Base-by-base conservation (phyloP, 2,888 invertebrate species). In the Lasioglossum vierecki region DNA sequence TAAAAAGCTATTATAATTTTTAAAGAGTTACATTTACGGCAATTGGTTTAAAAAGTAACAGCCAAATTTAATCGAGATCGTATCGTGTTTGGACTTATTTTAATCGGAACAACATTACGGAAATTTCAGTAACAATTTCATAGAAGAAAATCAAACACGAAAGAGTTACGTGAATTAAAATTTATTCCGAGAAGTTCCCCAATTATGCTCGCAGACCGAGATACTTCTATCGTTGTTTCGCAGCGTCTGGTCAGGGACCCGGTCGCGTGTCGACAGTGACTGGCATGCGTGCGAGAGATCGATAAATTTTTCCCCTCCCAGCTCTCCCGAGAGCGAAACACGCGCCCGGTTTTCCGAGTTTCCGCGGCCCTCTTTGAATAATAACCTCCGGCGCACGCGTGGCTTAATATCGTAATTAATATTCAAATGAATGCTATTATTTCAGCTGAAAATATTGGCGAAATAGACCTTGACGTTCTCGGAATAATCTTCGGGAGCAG, bases 251-350 rank as follows among this genome's bases (percentile, higher is more conserved):
- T 70, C 39, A 41, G 22, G 70, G 70, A 41, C 39, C 70, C 22
- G 70, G 41, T 70, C 70, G 39, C 70, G 70, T 70, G 70, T 39
- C 22, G 41, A 70, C 70, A 22, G 39, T 72, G 84, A 82, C 79
- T 84, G 84, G 76, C 82, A 83, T 83, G 85, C 79, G 86, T 84
- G 82, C 82, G 76, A 80, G 82, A 85, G 88, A 88, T 89, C 90
- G 88, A 89, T 89, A 85, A 89, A 66, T 72, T 84, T 82, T 77
- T 80, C 82, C 76, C 63, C 82, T 49, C 39, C 83, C 72, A 74
- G 30, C 76, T 71, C 76, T 71, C 53, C 22, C 53, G 22, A 26
- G n/a, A 70, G 53, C 66, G 80, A 74, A 75, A 74, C 87, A 76
- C 80, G 76, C 70, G 60, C 13, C 30, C 70, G 26, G n/a, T 85